Evolutionary conservation across 2,888 invertebrate species (phyloP).

Genomic region (Tigriopus californicus): DNA sequence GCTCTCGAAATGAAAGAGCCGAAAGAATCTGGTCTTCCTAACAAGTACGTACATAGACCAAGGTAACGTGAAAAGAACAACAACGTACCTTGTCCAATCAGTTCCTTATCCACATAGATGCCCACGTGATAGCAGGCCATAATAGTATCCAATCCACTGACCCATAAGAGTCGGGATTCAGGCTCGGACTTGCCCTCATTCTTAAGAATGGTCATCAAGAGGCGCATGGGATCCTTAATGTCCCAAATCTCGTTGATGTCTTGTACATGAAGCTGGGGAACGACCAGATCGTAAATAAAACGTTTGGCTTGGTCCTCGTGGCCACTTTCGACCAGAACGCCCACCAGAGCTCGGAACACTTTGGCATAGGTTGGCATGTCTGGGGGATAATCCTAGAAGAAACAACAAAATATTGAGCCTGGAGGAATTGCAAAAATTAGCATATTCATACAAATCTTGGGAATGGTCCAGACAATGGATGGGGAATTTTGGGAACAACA

Average conservation of each 20-base stretch:
- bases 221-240: conserved; percentile 53
- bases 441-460: no score
- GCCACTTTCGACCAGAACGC: conserved; percentile 47
- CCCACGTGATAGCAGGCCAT: conserved; percentile 70
- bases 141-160: conserved; percentile 57
- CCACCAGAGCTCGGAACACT: conserved; percentile 61
- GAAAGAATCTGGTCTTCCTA: no score
- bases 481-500: no score
- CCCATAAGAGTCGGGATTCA: conserved; percentile 63
- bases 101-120: conserved; percentile 57
- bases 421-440: no score
- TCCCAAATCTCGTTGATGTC: conserved; percentile 68
- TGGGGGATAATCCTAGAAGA: conserved; percentile 46
- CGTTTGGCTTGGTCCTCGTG: conserved; percentile 43
- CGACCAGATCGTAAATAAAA: conserved; percentile 68
- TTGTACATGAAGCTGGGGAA: conserved; percentile 57
- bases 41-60: no score
- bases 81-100: conserved; percentile 56
- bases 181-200: conserved; percentile 38
- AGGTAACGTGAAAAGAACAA: no score
- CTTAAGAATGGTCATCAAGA: conserved; percentile 43
- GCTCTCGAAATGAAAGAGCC: no score
- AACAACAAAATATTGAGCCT: no score
- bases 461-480: no score
- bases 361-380: conserved; percentile 43